These are phyloP conservation scores for Sus cebifrons DNA, from an alignment of 2,797 vertebrate species.

Conservation along the genomic window DNA sequence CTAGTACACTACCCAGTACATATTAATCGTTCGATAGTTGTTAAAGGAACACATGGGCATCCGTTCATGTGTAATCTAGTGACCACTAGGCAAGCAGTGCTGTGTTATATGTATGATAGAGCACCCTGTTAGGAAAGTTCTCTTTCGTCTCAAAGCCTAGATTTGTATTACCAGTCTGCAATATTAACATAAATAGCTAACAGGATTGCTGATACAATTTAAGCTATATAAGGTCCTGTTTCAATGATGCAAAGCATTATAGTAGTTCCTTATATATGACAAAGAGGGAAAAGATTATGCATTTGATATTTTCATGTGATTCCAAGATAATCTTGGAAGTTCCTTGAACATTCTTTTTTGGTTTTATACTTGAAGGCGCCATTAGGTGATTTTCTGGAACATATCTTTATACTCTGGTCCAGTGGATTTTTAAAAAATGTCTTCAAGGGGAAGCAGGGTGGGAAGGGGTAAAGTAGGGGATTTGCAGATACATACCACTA, in stretches of 20 bases:
- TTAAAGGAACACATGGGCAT: neutral
- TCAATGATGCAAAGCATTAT: neutral
- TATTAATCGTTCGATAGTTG: neutral
- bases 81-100: neutral
- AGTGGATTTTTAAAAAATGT: neutral
- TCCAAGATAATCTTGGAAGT: slow-evolving; percentile 3
- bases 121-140: neutral
- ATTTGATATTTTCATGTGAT: slow-evolving; percentile 53
- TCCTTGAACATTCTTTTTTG: neutral
- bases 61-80: neutral
- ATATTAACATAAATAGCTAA: neutral
- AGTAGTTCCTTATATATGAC: neutral
- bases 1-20: neutral
- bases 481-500: neutral
- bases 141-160: neutral
- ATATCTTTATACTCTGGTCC: neutral
- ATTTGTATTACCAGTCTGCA: neutral
- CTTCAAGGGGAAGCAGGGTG: neutral
- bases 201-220: slow-evolving; percentile 5
- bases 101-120: neutral
- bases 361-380: neutral
- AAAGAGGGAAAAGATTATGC: neutral
- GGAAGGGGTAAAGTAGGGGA: neutral
- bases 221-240: neutral
- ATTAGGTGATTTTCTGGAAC: neutral